Conservation (phyloP, 2,113 vertebrate genomes). For the Aegotheles bennettii region DNA sequence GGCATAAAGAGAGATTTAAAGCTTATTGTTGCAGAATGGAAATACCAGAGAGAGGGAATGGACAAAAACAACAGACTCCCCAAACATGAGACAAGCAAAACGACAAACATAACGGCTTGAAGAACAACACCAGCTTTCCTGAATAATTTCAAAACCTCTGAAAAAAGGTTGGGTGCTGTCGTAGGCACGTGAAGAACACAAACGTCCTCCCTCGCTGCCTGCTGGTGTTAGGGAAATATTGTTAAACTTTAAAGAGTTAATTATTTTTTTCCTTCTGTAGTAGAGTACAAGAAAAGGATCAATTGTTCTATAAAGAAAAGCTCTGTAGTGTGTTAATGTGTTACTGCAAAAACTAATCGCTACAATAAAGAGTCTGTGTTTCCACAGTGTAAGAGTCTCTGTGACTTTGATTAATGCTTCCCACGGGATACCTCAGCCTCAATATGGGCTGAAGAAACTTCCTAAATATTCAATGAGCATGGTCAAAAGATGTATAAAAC, state of each 20-base stretch:
- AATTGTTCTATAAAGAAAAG: conserved; percentile 81
- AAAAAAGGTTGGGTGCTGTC: conserved; percentile 19
- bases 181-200: conserved; percentile 21
- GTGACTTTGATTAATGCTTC: conserved; percentile 86
- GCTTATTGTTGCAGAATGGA: conserved; percentile 82
- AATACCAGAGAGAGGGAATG: conserved; percentile 80
- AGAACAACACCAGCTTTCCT: conserved; percentile 47
- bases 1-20: conserved; percentile 88
- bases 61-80: conserved; percentile 79
- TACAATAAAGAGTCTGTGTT: conserved; percentile 85
- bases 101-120: conserved; percentile 64
- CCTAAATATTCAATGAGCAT: conserved; percentile 89
- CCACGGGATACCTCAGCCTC: conserved; percentile 85
- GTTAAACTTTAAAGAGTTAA: conserved; percentile 81
- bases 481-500: conserved; percentile 91
- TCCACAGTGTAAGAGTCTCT: conserved; percentile 78
- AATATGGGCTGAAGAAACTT: conserved; percentile 87
- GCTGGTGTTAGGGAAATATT: conserved; percentile 60
- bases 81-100: conserved; percentile 79
- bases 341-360: conserved; percentile 85
- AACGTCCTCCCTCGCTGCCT: neutral
- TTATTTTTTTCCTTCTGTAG: conserved; percentile 66
- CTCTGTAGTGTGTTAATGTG: conserved; percentile 85
- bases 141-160: conserved; percentile 25
- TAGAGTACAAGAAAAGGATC: conserved; percentile 74